Conservation (phyloP, 2,888 invertebrate species). For the Leucania comma region DNA sequence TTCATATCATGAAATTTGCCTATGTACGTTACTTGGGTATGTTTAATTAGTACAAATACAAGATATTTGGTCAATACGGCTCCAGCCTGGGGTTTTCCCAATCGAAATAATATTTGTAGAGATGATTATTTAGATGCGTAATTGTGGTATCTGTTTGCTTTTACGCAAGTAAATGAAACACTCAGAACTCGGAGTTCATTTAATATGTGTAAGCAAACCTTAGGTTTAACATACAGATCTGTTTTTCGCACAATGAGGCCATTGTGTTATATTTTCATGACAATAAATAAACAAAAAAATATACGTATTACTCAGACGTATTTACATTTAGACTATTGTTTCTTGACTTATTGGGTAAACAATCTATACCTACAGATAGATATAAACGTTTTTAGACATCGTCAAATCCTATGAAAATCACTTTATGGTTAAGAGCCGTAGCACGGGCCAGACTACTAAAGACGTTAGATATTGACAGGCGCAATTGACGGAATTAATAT, state of each 20-base stretch:
- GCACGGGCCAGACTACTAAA: neutral
- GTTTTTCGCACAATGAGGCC: neutral
- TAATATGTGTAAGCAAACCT: neutral
- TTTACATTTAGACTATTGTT: too few species aligned
- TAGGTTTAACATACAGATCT: too few species aligned
- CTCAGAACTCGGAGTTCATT: slow-evolving; percentile 8
- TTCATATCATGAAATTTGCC: slow-evolving; percentile 48
- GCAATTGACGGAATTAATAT: neutral
- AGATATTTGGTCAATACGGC: slow-evolving; percentile 61
- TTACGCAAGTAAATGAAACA: slow-evolving; percentile 26
- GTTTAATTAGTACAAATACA: slow-evolving; percentile 55
- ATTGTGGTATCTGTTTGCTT: slow-evolving; percentile 35
- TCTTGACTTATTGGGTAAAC: too few species aligned
- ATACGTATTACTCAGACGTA: too few species aligned
- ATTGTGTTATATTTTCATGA: neutral
- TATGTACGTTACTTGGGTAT: slow-evolving; percentile 38
- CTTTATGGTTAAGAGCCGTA: neutral
- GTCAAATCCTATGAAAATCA: neutral
- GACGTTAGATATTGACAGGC: too few species aligned
- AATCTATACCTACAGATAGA: too few species aligned
- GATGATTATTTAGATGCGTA: slow-evolving; percentile 49
- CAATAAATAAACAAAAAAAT: neutral
- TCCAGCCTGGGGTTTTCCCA: slow-evolving; percentile 73
- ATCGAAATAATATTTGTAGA: slow-evolving; percentile 68
- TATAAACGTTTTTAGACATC: too few species aligned